Base-by-base conservation (phyloP, 1,140 invertebrate genomes). In the Ceratina australensis region DNA sequence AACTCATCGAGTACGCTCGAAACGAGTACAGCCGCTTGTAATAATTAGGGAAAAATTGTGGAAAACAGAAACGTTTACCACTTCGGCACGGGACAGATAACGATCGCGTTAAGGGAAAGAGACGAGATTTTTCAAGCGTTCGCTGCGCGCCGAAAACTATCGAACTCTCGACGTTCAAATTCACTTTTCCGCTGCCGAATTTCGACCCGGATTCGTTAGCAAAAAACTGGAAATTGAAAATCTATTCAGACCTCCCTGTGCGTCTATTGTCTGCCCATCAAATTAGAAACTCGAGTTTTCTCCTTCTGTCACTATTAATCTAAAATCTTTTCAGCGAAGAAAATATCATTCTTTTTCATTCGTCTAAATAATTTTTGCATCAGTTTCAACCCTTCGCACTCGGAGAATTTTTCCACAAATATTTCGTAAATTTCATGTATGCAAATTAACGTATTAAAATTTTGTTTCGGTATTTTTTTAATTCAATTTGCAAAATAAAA, bases 21-120 rank as follows among this genome's bases (percentile, higher is more conserved):
- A 75, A 50, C 26, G 26, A 13, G 20, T 26, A 57, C 64, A 33
- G 18, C 56, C 67, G 26, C 66, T 75, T 71, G 74, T 85, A 85
- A 42, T 42, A 42, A 85, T 85, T 85, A 82, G 74, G 20, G 54
- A 78, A 81, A 78, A 84, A 81, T 79, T 84, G 76, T 5, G 65
- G 65, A 42, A 7, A 84, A 84, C 77, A 65, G 78, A 81, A 85
- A 78, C 59, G 73, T 50, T 64, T 57, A 73, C 78, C 78, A 73
- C 77, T 80, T 76, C 26, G 65, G 0, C 50, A 28, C 60, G 42
- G 52, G 12, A 33, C 49, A 73, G 63, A 61, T 84, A 82, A 84
- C 78, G 79, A 77, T 72, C 71, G 76, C 61, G 52, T 52, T 3
- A n/a, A 50, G 26, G n/a, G n/a, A n/a, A n/a, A 20, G 22, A 20